phyloP scores from a whole-genome alignment of 1,140 invertebrate genomes.

The Trichoplusia ni region DNA sequence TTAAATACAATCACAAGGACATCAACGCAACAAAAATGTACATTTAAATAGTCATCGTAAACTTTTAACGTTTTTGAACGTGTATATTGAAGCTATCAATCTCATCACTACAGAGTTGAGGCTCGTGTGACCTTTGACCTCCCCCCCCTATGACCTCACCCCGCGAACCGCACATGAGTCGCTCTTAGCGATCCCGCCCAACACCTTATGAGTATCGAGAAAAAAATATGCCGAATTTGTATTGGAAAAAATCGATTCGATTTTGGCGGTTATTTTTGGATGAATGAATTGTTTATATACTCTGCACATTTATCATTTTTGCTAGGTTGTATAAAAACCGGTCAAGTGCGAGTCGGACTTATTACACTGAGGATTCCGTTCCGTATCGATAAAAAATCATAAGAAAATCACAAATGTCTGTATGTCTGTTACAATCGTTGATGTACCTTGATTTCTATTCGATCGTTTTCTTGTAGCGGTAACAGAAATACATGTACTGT shows the following conservation, averaged over 20 bases:
- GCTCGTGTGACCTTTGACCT: slow-evolving; percentile 74
- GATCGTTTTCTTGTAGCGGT: too few species aligned
- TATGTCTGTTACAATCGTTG: too few species aligned
- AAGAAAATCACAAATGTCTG: too few species aligned
- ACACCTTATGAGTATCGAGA: slow-evolving; percentile 65
- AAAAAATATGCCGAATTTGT: slow-evolving; percentile 58
- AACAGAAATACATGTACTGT: too few species aligned
- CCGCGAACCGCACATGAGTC: slow-evolving; percentile 50
- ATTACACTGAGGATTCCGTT: too few species aligned
- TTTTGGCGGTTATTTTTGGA: slow-evolving; percentile 8
- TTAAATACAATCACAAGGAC: too few species aligned
- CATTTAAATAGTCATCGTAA: slow-evolving; percentile 22
- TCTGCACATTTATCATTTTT: slow-evolving; percentile 13
- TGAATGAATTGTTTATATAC: too few species aligned
- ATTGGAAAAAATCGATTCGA: slow-evolving; percentile 26
- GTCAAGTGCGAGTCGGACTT: too few species aligned
- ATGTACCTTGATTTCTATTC: too few species aligned
- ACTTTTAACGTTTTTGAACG: not conserved
- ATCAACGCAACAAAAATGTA: slow-evolving; percentile 40
- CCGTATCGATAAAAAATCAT: too few species aligned
- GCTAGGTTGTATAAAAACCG: too few species aligned
- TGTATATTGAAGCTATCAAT: slow-evolving; percentile 30
- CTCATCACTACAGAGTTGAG: slow-evolving; percentile 46
- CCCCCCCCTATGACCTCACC: slow-evolving; percentile 8
- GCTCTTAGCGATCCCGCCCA: slow-evolving; percentile 69